These are phyloP conservation scores for Sarcophaga carnaria DNA, from an alignment of 2,888 invertebrate species.

Conservation along the genomic window DNA sequence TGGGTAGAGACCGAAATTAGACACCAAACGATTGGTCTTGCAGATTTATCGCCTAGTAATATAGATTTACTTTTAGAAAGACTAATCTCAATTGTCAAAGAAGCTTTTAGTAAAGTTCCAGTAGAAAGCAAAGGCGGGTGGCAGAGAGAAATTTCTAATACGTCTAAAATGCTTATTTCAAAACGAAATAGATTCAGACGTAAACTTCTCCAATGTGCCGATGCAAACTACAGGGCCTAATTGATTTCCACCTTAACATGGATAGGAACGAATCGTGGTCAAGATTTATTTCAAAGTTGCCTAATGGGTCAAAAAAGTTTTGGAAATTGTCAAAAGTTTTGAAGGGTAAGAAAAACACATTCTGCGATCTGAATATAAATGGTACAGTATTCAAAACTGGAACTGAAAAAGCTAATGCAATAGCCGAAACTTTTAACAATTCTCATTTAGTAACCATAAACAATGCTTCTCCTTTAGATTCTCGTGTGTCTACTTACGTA, in stretches of 20 bases:
- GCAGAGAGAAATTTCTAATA: conserved; percentile 15
- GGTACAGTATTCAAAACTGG: not conserved
- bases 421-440: not conserved
- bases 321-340: conserved; percentile 30
- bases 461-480: not conserved
- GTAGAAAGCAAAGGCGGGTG: not conserved
- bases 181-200: too few species aligned
- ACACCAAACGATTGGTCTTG: too few species aligned
- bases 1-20: not conserved
- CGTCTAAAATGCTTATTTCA: not conserved
- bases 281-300: conserved; percentile 15
- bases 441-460: not conserved
- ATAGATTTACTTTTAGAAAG: not conserved
- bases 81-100: not conserved
- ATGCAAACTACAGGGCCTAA: too few species aligned
- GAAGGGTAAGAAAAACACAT: not conserved
- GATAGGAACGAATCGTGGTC: conserved; percentile 16
- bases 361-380: not conserved
- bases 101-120: not conserved
- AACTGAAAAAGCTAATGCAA: not conserved
- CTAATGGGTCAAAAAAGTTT: conserved; percentile 21
- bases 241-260: not conserved
- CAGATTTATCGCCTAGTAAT: too few species aligned
- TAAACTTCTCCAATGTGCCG: too few species aligned
- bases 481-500: not conserved